These are phyloP conservation scores for Puffinus mauretanicus DNA, from an alignment of 2,113 vertebrate genomes.

Conservation along the genomic window DNA sequence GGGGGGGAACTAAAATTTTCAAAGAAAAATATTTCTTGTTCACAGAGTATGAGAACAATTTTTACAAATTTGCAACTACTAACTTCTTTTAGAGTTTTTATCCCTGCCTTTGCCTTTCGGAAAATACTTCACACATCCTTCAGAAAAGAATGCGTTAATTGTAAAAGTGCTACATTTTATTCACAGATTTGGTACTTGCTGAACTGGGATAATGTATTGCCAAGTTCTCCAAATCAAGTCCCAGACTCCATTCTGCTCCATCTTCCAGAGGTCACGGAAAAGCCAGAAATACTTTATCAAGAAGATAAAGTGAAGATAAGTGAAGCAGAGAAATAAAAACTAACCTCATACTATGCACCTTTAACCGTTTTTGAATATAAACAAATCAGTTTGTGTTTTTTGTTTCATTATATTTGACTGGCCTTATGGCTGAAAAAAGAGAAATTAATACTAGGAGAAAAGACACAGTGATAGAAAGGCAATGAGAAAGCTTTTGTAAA, in stretches of 20 bases:
- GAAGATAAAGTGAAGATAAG: not conserved
- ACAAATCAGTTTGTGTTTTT: not conserved
- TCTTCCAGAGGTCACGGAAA: not conserved
- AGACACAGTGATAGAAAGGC: not conserved
- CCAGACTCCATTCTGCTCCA: not conserved
- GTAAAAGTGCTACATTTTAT: not conserved
- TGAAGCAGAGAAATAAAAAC: not conserved
- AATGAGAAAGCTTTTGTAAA: not conserved
- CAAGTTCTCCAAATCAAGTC: not conserved
- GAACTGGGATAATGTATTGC: not conserved
- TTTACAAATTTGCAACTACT: not conserved
- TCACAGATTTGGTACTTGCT: not conserved
- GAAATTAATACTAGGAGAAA: not conserved
- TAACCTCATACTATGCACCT: not conserved
- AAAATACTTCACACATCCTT: not conserved
- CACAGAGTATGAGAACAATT: fast-evolving
- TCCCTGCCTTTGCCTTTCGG: not conserved
- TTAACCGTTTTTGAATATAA: not conserved
- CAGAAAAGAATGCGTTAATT: not conserved
- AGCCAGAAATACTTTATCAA: not conserved
- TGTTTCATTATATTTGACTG: not conserved
- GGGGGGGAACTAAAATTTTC: no score
- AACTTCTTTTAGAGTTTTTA: not conserved
- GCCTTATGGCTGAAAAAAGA: not conserved
- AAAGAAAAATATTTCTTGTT: not conserved